A percentile compares a stretch with the other conserved stretches of the same genome.
Evolutionary conservation across 2,888 invertebrate species (phyloP).

Genomic region (Caenorhabditis sp.): DNA sequence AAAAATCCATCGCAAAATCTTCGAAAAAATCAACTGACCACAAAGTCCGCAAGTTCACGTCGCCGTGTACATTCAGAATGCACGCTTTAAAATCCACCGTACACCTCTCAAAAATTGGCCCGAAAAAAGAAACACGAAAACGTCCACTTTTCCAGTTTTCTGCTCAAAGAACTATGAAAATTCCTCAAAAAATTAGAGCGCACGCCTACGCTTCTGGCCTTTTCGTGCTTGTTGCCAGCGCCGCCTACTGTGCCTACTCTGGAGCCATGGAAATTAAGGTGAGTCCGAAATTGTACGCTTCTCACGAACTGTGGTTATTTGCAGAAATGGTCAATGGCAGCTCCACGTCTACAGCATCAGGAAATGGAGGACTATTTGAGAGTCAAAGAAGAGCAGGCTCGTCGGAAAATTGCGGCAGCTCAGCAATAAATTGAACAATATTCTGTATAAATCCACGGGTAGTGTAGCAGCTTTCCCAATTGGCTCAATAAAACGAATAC

Average conservation of each 20-base stretch:
- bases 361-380: constrained; percentile 54
- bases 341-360: constrained; percentile 52
- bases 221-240: constrained; percentile 24
- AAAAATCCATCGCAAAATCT: constrained; percentile 3
- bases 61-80: constrained; percentile 22
- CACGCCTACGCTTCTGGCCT: constrained; percentile 44
- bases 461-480: not conserved
- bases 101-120: not conserved
- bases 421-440: not conserved
- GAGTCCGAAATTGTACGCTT: not conserved
- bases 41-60: constrained; percentile 26
- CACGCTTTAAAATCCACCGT: constrained; percentile 29
- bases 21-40: constrained; percentile 35
- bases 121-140: too few species aligned
- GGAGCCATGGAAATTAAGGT: constrained; percentile 51
- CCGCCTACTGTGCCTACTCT: constrained; percentile 30
- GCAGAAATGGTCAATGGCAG: constrained; percentile 45
- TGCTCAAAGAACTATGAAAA: constrained; percentile 11
- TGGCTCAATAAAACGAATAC: too few species aligned
- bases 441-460: too few species aligned
- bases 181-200: constrained; percentile 29
- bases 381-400: constrained; percentile 43
- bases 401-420: constrained; percentile 10
- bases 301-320: not conserved
- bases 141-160: not conserved